Base-by-base conservation (phyloP, 2,888 invertebrate species). In the Andrena marginata region DNA sequence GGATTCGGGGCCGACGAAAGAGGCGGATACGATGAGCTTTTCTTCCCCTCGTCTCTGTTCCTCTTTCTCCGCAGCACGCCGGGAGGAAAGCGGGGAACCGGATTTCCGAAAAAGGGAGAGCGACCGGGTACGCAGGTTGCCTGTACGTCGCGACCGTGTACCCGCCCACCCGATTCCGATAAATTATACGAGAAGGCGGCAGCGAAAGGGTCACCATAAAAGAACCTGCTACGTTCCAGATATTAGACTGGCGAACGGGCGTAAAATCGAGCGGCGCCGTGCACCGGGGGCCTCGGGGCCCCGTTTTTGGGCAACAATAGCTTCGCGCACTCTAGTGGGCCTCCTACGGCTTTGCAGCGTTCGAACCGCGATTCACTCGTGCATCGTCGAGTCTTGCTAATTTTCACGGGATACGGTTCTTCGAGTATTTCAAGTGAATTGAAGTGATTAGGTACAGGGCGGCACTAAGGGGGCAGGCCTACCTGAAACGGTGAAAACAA, bases 101-200 rank as follows among this genome's bases (percentile, higher is more conserved):
- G 91, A 92, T 92, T 92, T 92, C 92, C 92, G 90, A 91, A 93
- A 92, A 93, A 92, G 93, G 93, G 86, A 90, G 92, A 92, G 87
- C 85, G 77, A 76, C 64, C 77, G 79, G 77, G 70, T 62, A 69
- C 71, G 88, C 90, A 86, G 82, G 89, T 90, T 88, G 88, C 84
- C 85, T 65, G 85, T 75, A 77, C 79, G 74, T 83, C 84, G 82
- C 65, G 77, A 62, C 77, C 71, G 31, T 68, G 78, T 78, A 54
- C 56, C 68, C 90, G 80, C 92, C 90, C 84, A 89, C 91, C 85
- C 85, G 85, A 78, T 26, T 42, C 63, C 73, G 84, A 88, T 85
- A 86, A 85, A 91, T 91, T 89, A 89, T 85, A 49, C 84, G 89
- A 85, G 63, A 84, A 87, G 86, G 85, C 86, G 88, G 77, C 79